Percentiles rank a stretch among this genome's conserved stretches.
phyloP scores from a whole-genome alignment of 2,797 vertebrate genomes.

The Sebastes vulpes region DNA sequence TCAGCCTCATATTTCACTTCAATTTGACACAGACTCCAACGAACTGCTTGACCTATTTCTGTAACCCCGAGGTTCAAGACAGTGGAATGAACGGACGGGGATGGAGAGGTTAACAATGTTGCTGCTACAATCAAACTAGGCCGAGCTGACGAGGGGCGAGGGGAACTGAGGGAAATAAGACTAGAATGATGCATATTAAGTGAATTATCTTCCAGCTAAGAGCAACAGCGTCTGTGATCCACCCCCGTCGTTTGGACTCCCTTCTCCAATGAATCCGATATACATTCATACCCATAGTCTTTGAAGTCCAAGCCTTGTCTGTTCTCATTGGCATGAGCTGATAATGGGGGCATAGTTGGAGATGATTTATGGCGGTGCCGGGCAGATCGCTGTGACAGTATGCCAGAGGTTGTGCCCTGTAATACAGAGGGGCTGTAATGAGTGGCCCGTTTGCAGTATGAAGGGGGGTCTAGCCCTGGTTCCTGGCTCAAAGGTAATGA shows the following conservation, averaged over 20 bases:
- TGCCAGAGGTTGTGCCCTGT: slow-evolving; percentile 68
- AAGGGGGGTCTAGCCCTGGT: slow-evolving; percentile 22
- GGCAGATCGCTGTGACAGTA: slow-evolving; percentile 68
- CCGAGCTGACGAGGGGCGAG: slow-evolving; percentile 27
- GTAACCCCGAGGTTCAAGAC: slow-evolving; percentile 45
- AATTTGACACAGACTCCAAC: slow-evolving; percentile 56
- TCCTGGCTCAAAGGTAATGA: slow-evolving; percentile 57
- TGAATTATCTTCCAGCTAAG: slow-evolving; percentile 69
- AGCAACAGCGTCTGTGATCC: slow-evolving; percentile 45
- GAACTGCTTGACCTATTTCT: slow-evolving; percentile 69
- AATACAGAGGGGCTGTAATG: slow-evolving; percentile 65
- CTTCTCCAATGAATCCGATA: slow-evolving; percentile 38
- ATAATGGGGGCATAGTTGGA: slow-evolving; percentile 61
- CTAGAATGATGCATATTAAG: slow-evolving; percentile 59
- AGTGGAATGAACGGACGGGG: slow-evolving; percentile 30
- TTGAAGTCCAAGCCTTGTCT: slow-evolving; percentile 64
- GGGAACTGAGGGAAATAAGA: slow-evolving; percentile 42
- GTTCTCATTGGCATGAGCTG: slow-evolving; percentile 58
- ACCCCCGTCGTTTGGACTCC: slow-evolving; percentile 23
- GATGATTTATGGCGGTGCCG: slow-evolving; percentile 68
- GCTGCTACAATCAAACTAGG: slow-evolving; percentile 57
- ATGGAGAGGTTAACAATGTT: slow-evolving; percentile 48
- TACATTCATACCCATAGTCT: slow-evolving; percentile 30
- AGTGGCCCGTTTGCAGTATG: slow-evolving; percentile 49
- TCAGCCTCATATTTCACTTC: slow-evolving; percentile 50